Base-by-base conservation (phyloP, 2,888 invertebrate species). In the Sceliomorpha sp. region DNA sequence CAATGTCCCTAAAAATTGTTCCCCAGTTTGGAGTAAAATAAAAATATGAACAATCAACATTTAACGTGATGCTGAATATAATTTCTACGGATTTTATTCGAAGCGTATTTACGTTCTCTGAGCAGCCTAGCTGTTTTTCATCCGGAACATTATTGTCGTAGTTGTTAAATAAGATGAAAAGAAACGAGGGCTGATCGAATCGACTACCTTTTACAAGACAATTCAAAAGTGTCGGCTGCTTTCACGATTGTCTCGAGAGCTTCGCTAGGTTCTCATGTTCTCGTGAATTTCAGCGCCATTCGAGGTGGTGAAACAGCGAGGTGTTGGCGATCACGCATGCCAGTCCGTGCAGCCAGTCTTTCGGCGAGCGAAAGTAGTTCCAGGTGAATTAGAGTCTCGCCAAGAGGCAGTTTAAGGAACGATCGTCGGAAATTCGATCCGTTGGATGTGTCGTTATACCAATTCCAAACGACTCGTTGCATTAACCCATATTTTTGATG, bases 171-270 rank as follows among this genome's bases (percentile, higher is more conserved):
- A n/a, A n/a, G n/a, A n/a, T n/a, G n/a, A n/a, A n/a, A n/a, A n/a
- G 15, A 29, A 72, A 48, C 34, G 31, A 39, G 53, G 27, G 56
- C 51, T 56, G 59, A 59, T 34, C 4, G 27, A 27, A 12, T 62
- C 29, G 36, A 59, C 63, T 76, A 82, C 82, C 82, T 82, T 82
- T 80, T 79, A 81, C 72, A 58, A 70, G 73, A 81, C 75, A 75
- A 78, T 75, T 62, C 42, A 66, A 68, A 77, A 75, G 67, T 58
- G 69, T 59, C 62, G 70, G 73, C 75, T 79, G 82, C 84, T 84
- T 84, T 84, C 84, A 79, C 83, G 75, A 83, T 84, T 84, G 84
- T 83, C 78, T 72, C 59, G 66, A 50, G 63, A 48, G 68, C 71
- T 75, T 77, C 64, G 31, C 76, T 73, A 51, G 63, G 70, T 70